phyloP scores from a whole-genome alignment of 2,113 vertebrate genomes.

The Climacteris rufus region DNA sequence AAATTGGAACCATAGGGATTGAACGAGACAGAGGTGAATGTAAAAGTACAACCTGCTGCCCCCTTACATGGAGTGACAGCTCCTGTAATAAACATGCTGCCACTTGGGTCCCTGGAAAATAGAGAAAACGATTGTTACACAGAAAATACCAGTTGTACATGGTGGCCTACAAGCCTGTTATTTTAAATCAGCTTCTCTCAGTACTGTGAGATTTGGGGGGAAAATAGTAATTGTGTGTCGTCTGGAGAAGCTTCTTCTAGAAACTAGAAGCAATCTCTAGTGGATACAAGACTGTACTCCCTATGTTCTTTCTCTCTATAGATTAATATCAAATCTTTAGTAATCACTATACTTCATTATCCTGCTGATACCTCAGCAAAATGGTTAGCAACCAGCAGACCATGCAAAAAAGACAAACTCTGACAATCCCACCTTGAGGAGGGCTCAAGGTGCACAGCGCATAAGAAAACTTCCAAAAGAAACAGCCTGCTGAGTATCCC shows the following conservation, averaged over 20 bases:
- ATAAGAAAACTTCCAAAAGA: not conserved
- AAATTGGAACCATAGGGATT: not conserved
- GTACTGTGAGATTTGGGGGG: not conserved
- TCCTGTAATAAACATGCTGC: not conserved
- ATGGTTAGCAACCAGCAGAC: not conserved
- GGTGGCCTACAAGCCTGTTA: not conserved
- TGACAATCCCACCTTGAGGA: not conserved
- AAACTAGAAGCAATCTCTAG: not conserved
- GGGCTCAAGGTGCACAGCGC: not conserved
- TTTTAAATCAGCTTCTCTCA: not conserved
- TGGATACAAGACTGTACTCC: not conserved
- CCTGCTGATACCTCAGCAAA: not conserved
- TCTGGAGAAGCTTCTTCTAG: not conserved
- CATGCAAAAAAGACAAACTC: not conserved
- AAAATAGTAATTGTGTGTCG: accelerated
- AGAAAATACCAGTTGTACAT: accelerated
- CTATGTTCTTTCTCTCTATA: not conserved
- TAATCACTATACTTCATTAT: not conserved
- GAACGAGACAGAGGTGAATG: not conserved
- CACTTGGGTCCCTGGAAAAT: not conserved
- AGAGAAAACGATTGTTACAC: accelerated
- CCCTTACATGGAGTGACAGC: not conserved
- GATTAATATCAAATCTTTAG: not conserved
- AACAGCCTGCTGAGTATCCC: accelerated
- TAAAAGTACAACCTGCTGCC: not conserved